A percentile compares a stretch with the other conserved stretches of the same genome.
Conservation (phyloP, 2,797 vertebrate genomes). For the Sebastes aleutianus region DNA sequence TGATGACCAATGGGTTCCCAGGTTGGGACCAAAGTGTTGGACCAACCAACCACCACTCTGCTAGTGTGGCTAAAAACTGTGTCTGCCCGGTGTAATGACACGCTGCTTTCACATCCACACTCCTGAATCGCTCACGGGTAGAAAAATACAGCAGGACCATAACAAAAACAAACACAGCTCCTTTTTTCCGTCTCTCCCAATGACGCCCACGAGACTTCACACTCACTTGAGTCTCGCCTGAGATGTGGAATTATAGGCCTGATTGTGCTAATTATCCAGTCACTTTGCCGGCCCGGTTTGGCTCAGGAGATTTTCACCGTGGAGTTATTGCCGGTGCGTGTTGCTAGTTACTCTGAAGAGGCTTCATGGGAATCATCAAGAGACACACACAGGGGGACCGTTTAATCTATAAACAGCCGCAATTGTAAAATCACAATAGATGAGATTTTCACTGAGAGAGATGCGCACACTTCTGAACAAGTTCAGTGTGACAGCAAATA, state of each 20-base stretch:
- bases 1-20: too few relatives aligned
- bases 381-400: not conserved
- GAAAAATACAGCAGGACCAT: not conserved
- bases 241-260: conserved; percentile 55
- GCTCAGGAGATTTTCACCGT: conserved; percentile 31
- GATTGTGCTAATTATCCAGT: conserved; percentile 65
- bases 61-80: not conserved
- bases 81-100: not conserved
- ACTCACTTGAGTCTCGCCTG: conserved; percentile 48
- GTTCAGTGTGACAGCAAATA: not conserved
- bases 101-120: not conserved
- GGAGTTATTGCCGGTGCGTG: conserved; percentile 26
- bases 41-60: not conserved
- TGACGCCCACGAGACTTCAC: conserved; percentile 45
- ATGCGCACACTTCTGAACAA: conserved; percentile 3
- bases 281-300: conserved; percentile 33
- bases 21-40: not conserved
- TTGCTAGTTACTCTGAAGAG: conserved; percentile 42
- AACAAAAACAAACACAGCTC: conserved; percentile 8
- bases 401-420: conserved; percentile 46
- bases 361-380: conserved; percentile 42
- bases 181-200: conserved; percentile 8
- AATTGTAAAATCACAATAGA: conserved; percentile 29
- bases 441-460: conserved; percentile 18
- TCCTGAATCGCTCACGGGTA: not conserved